phyloP scores from a whole-genome alignment of 2,797 vertebrate genomes.

The Lophius americanus region DNA sequence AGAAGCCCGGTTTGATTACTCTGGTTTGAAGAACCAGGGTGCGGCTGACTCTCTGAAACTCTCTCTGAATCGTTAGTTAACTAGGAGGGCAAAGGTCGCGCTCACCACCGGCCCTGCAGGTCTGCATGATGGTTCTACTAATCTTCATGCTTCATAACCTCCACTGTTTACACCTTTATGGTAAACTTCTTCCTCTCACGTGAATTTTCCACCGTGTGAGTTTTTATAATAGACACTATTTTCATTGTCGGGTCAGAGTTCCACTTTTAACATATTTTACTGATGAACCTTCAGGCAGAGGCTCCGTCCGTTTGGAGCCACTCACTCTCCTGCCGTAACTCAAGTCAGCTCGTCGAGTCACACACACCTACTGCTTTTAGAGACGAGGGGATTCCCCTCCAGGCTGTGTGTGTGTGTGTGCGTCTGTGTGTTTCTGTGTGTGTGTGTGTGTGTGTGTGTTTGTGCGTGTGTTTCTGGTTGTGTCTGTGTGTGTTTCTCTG shows the following conservation, averaged over 20 bases:
- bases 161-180: constrained; percentile 12
- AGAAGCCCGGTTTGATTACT: too few species aligned
- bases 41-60: not conserved
- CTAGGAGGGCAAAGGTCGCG: constrained; percentile 33
- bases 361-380: constrained; percentile 52
- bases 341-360: constrained; percentile 41
- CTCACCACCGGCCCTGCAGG: not conserved
- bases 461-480: constrained; percentile 21
- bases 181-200: too few species aligned
- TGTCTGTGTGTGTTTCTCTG: constrained; percentile 24
- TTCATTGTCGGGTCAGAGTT: too few species aligned
- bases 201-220: too few species aligned
- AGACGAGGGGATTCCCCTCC: constrained; percentile 69
- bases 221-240: too few species aligned
- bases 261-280: too few species aligned
- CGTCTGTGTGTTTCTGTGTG: constrained; percentile 38
- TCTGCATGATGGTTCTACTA: not conserved
- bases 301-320: constrained; percentile 63
- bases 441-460: not conserved
- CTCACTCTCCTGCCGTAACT: constrained; percentile 60
- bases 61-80: constrained; percentile 27
- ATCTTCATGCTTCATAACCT: not conserved
- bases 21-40: not conserved
- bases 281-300: constrained; percentile 44
- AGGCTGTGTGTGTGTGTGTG: constrained; percentile 40